Conservation (phyloP, 2,113 vertebrate genomes). For the Pollimyrus isidori region DNA sequence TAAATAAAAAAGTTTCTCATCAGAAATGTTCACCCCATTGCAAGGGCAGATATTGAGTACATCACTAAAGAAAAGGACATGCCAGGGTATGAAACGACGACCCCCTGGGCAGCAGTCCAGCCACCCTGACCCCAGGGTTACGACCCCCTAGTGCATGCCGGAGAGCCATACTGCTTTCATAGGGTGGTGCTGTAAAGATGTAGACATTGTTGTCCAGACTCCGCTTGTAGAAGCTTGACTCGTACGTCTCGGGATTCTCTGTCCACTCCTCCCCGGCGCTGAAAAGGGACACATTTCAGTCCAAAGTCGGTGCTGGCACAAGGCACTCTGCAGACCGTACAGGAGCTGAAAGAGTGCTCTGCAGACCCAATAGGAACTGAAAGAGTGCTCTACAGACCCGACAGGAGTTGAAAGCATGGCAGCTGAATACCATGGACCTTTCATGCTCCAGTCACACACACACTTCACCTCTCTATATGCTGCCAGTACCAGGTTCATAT, state of each 20-base stretch:
- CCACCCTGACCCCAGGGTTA: not conserved
- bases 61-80: not conserved
- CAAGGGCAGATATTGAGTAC: not conserved
- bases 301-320: too few species aligned
- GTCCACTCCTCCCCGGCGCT: slow-evolving; percentile 77
- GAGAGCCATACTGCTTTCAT: slow-evolving; percentile 63
- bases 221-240: slow-evolving; percentile 90
- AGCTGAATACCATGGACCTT: not conserved
- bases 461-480: not conserved
- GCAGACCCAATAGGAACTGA: not conserved
- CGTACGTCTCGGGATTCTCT: slow-evolving; percentile 84
- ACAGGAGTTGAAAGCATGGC: not conserved
- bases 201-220: slow-evolving; percentile 89
- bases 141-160: slow-evolving; percentile 33
- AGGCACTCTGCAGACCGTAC: not conserved
- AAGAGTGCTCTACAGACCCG: too few species aligned
- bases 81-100: not conserved
- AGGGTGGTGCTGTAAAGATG: slow-evolving; percentile 76
- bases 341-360: too few species aligned
- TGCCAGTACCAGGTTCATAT: not conserved
- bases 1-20: not conserved
- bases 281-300: slow-evolving; percentile 5
- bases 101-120: not conserved
- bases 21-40: not conserved
- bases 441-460: not conserved